Percentiles rank a stretch among this genome's conserved stretches.
These are phyloP conservation scores for Megalops atlanticus DNA, from an alignment of 2,113 vertebrate genomes.

Conservation along the genomic window DNA sequence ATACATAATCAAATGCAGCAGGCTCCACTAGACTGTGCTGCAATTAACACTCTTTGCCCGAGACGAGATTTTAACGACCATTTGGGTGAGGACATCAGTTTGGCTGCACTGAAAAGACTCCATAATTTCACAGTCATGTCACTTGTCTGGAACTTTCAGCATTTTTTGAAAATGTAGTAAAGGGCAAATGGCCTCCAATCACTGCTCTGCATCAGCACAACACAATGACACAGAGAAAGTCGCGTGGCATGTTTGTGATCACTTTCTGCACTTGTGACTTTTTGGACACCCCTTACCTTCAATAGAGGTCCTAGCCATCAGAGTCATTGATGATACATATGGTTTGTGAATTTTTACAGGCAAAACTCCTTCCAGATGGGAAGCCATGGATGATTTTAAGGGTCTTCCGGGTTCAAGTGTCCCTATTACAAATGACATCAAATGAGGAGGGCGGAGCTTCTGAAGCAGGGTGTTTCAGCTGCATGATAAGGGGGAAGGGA, in stretches of 20 bases:
- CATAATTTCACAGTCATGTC: neutral
- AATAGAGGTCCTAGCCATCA: neutral
- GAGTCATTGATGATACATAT: neutral
- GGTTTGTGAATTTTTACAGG: neutral
- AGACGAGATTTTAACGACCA: neutral
- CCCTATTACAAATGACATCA: neutral
- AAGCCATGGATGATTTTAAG: neutral
- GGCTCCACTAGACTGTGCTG: neutral
- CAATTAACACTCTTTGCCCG: neutral
- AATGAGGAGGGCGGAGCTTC: no score
- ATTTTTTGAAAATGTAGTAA: no score
- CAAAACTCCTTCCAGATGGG: conserved; percentile 11
- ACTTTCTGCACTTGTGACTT: no score
- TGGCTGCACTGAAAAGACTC: neutral
- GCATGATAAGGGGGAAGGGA: no score
- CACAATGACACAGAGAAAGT: no score
- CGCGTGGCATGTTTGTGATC: no score
- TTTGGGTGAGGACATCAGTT: neutral
- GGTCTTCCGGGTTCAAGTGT: neutral
- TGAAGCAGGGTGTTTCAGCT: neutral
- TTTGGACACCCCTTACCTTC: no score
- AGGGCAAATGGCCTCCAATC: no score
- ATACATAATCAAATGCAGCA: neutral
- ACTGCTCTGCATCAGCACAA: no score
- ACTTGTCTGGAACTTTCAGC: neutral